Base-by-base conservation (phyloP, 2,797 vertebrate species). In the Geotrypetes seraphini region DNA sequence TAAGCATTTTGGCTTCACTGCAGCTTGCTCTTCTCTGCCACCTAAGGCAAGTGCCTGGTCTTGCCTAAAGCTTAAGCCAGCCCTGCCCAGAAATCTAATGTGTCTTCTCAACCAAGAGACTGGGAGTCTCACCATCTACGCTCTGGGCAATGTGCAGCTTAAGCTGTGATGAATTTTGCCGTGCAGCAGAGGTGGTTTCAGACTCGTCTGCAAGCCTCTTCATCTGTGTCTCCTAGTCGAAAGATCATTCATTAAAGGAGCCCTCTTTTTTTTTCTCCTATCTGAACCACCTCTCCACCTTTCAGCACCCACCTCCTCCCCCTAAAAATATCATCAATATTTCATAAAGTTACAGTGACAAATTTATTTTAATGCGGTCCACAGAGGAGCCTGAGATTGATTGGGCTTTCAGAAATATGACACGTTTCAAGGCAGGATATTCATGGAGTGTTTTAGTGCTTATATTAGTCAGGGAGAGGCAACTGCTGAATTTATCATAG, bases 401-500 rank as follows among this genome's bases (percentile, higher is more conserved):
- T 94, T 86, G 85, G 85, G 79, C 81, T 82, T 83, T 86, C 84
- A 85, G 80, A 84, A 83, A 61, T 72, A 62, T 86, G 85, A 86
- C 84, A 85, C 58, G 42, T 82, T 74, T 83, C 81, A 83, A 80
- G 83, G 79, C 69, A 78, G 81, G 78, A 80, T 81, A 81, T 81
- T 85, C 80, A 82, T 72, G 71, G 78, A 67, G 60, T 79, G 69
- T 81, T 84, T 84, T 83, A 85, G 81, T 79, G 80, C 78, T 74
- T 83, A 63, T 83, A 85, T 85, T 85, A 84, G 81, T 85, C 83
- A 83, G 78, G 63, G 72, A 75, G 77, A 71, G 75, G 68, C 71
- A 69, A 82, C 39, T 71, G 88, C 86, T 74, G 65, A 88, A 97
- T 97, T 94, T 92, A 92, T 97, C 92, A 96, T 95, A 89, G 85